phyloP scores from a whole-genome alignment of 2,113 vertebrate species.

The Pyxicephalus adspersus region DNA sequence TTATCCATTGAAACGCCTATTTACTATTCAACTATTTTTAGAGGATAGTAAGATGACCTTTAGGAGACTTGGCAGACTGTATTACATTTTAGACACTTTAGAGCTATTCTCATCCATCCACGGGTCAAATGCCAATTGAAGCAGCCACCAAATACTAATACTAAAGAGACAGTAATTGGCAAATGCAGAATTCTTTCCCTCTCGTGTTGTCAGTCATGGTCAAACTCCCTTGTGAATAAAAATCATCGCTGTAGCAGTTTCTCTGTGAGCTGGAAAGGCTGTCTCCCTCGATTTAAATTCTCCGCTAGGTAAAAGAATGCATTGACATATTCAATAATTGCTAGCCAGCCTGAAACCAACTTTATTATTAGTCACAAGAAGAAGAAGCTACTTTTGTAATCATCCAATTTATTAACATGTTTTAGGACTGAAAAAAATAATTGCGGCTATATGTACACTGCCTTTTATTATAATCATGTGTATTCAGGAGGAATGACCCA shows the following conservation, averaged over 20 bases:
- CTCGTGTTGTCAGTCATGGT: constrained; percentile 45
- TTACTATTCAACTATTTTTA: background rate
- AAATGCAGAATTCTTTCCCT: constrained; percentile 49
- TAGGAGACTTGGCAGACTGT: constrained; percentile 41
- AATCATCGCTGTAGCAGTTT: constrained; percentile 46
- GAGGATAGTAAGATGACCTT: background rate
- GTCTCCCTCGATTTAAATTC: constrained; percentile 51
- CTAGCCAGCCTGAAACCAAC: constrained; percentile 20
- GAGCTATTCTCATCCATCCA: constrained; percentile 12
- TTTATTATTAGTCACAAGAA: constrained; percentile 1
- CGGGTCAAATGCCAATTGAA: constrained; percentile 31
- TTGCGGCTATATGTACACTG: no score
- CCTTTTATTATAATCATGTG: no score
- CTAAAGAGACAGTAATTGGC: constrained; percentile 46
- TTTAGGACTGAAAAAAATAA: no score
- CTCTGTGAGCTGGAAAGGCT: constrained; percentile 26
- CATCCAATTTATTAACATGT: no score
- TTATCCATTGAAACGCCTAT: background rate
- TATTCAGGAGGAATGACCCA: no score
- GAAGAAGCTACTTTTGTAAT: no score
- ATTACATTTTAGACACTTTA: constrained; percentile 9
- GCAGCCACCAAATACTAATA: constrained; percentile 12
- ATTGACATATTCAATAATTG: constrained; percentile 41
- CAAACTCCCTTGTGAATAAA: constrained; percentile 39
- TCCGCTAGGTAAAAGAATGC: constrained; percentile 16